Evolutionary conservation across 2,113 vertebrate species (phyloP).

Genomic region (Pygoscelis antarcticus): DNA sequence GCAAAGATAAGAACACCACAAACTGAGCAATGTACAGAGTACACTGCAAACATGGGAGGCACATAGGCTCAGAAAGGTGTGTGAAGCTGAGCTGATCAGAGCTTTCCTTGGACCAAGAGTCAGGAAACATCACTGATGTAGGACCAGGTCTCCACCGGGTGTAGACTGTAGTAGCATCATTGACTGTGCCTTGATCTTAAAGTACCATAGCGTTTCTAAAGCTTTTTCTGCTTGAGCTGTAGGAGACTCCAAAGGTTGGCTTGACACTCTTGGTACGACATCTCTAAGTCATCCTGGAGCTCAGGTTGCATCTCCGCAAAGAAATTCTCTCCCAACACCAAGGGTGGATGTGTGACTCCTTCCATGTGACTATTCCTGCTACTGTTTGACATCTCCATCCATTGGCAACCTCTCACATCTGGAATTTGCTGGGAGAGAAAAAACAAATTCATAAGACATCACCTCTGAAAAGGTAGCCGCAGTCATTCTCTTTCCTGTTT

Average conservation of each 20-base stretch:
- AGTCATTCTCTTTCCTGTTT: neutral
- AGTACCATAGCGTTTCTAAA: neutral
- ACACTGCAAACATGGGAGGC: neutral
- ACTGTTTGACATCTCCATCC: neutral
- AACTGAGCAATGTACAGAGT: neutral
- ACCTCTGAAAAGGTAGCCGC: neutral
- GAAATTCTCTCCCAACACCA: neutral
- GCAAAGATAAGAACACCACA: neutral
- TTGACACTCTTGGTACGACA: neutral
- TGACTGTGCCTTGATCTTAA: neutral
- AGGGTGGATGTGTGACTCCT: neutral
- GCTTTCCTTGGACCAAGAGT: neutral
- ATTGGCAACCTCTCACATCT: neutral
- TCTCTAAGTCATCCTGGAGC: neutral
- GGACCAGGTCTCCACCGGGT: neutral
- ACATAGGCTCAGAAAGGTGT: neutral
- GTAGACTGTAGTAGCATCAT: neutral
- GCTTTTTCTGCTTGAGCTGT: neutral
- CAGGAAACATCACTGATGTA: neutral
- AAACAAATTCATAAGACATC: neutral
- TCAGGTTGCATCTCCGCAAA: neutral
- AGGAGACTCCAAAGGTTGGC: neutral
- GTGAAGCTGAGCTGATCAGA: neutral
- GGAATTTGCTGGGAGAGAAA: neutral
- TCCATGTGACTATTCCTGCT: neutral